These are phyloP conservation scores for Branchellion lobata DNA, from an alignment of 2,888 invertebrate species.

Conservation along the genomic window DNA sequence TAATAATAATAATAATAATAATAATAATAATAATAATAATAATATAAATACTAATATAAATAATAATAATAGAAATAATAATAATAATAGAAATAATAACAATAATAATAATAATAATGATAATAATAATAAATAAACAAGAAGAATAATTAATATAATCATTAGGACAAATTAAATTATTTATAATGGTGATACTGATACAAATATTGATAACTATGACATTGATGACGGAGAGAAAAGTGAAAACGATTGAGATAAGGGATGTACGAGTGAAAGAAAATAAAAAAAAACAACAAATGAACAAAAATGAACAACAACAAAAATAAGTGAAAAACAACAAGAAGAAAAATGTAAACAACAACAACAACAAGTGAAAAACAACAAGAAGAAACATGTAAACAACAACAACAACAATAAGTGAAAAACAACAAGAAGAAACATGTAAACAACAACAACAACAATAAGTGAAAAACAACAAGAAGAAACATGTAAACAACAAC, in stretches of 20 bases:
- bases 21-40: constrained; percentile 2
- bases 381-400: not conserved
- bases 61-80: too few relatives aligned
- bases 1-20: constrained; percentile 14
- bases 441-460: not conserved
- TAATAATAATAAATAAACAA: too few relatives aligned
- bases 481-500: constrained; percentile 73
- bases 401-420: not conserved
- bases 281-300: not conserved
- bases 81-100: too few relatives aligned
- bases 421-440: not conserved
- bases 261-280: not conserved
- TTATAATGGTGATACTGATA: not conserved
- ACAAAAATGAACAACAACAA: not conserved
- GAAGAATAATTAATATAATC: too few relatives aligned
- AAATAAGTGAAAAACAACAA: not conserved
- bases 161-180: too few relatives aligned
- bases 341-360: not conserved
- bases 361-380: not conserved
- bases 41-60: not conserved
- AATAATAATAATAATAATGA: too few relatives aligned
- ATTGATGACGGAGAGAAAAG: too few relatives aligned
- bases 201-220: not conserved
- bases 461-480: too few relatives aligned
- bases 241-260: not conserved